Percentiles rank a stretch among this genome's conserved stretches.
Conservation (phyloP, 2,113 vertebrate genomes). For the Poeciliopsis turrubarensis region DNA sequence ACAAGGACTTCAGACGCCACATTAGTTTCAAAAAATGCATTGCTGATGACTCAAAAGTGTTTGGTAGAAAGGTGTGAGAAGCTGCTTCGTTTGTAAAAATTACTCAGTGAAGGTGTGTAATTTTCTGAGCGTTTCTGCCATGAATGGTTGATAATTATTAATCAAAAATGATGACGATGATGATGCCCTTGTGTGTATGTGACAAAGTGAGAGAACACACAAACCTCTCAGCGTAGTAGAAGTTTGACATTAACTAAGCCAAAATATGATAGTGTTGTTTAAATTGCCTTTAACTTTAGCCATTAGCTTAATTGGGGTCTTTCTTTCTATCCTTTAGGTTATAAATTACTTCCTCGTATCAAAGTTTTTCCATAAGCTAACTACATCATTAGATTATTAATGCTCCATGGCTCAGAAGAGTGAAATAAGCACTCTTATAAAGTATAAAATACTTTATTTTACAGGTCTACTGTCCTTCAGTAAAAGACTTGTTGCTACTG, state of each 20-base stretch:
- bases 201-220: neutral
- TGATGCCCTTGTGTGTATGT: neutral
- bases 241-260: neutral
- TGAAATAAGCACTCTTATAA: neutral
- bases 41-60: neutral
- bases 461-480: no score
- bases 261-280: neutral
- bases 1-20: neutral
- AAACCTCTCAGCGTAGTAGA: neutral
- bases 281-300: neutral
- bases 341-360: neutral
- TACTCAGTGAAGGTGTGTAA: no score
- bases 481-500: neutral
- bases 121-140: no score
- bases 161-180: neutral
- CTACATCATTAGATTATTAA: neutral
- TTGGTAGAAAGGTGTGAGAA: neutral
- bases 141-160: no score
- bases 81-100: neutral
- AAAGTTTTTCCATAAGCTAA: neutral
- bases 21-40: neutral
- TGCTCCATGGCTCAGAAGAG: neutral
- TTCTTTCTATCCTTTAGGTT: neutral
- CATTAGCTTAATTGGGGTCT: neutral
- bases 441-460: no score